Percentiles rank a stretch among this genome's conserved stretches.
Evolutionary conservation across 2,113 vertebrate genomes (phyloP).

Genomic region (Pedetes capensis): DNA sequence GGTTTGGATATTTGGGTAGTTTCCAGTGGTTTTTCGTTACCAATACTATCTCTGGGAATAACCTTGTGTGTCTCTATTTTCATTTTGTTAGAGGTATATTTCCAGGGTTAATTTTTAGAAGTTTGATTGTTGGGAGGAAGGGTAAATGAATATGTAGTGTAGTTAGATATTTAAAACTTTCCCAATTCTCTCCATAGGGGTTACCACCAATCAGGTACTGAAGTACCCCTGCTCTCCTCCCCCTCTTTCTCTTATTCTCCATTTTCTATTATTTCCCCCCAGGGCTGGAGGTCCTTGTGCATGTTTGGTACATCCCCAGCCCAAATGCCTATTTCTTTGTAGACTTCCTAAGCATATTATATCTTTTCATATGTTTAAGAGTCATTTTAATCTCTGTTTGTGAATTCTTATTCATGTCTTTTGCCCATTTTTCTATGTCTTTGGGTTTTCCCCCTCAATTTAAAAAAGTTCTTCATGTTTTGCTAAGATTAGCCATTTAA

Average conservation of each 20-base stretch:
- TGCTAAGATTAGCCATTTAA: neutral
- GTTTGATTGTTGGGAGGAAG: neutral
- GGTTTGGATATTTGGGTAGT: neutral
- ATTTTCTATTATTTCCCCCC: too few relatives aligned
- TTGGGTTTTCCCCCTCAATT: neutral
- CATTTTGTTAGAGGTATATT: neutral
- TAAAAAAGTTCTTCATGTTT: neutral
- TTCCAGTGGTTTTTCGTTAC: neutral
- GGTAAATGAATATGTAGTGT: neutral
- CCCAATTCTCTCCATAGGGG: neutral
- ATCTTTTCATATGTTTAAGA: neutral
- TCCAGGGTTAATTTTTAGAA: neutral
- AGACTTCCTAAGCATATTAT: neutral
- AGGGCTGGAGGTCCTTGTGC: too few relatives aligned
- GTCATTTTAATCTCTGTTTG: neutral
- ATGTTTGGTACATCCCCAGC: too few relatives aligned
- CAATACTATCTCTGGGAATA: neutral
- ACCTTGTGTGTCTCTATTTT: neutral
- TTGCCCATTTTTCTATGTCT: neutral
- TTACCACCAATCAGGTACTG: too few relatives aligned
- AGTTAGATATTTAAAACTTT: neutral
- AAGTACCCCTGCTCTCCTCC: too few relatives aligned
- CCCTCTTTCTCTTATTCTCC: too few relatives aligned
- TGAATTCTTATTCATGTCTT: neutral
- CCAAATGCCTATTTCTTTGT: too few relatives aligned